phyloP scores from a whole-genome alignment of 2,113 vertebrate species.

The Lethenteron camtschaticum region DNA sequence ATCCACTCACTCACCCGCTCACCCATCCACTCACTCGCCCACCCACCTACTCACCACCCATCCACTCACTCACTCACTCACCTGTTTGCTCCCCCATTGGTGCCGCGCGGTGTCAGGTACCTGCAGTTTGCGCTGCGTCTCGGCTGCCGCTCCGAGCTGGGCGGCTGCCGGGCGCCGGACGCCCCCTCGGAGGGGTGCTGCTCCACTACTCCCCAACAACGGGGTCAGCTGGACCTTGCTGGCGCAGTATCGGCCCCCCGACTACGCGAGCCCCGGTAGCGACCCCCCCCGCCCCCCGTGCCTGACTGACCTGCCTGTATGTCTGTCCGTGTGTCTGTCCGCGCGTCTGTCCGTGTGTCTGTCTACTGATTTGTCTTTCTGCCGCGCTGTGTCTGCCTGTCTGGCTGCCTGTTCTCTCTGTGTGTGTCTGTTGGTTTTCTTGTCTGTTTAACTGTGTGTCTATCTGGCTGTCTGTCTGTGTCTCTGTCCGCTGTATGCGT shows the following conservation, averaged over 20 bases:
- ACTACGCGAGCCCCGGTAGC: slow-evolving; percentile 84
- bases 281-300: neutral
- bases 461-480: neutral
- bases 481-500: neutral
- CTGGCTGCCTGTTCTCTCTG: slow-evolving; percentile 6
- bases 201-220: slow-evolving; percentile 82
- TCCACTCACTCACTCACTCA: too few species aligned
- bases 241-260: slow-evolving; percentile 74
- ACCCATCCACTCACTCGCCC: too few species aligned
- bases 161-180: slow-evolving; percentile 75
- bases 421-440: slow-evolving; percentile 8
- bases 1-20: too few species aligned
- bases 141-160: slow-evolving; percentile 72
- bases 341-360: slow-evolving; percentile 2
- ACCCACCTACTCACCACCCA: too few species aligned
- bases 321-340: slow-evolving; percentile 1
- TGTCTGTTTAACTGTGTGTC: neutral
- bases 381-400: neutral
- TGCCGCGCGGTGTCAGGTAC: slow-evolving; percentile 31
- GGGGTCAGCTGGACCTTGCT: slow-evolving; percentile 88
- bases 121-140: slow-evolving; percentile 78
- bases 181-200: slow-evolving; percentile 73
- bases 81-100: too few species aligned
- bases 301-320: neutral
- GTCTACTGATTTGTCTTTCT: neutral